Evolutionary conservation across 2,797 vertebrate genomes (phyloP).

Genomic region (Chrosomus eos): DNA sequence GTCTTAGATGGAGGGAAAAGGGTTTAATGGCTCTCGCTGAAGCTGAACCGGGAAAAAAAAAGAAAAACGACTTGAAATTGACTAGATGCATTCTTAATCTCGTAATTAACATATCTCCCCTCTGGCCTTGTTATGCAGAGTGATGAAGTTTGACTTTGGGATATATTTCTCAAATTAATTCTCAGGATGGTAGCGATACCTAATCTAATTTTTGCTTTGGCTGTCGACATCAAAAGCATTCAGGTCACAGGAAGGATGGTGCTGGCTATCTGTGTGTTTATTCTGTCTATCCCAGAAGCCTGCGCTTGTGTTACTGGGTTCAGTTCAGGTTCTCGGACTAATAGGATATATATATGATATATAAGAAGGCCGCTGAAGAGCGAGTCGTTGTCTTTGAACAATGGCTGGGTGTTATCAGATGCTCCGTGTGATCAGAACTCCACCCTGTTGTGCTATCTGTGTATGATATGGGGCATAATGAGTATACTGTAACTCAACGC

Average conservation of each 20-base stretch:
- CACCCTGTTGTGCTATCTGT: slow-evolving; percentile 37
- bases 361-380: slow-evolving; percentile 2
- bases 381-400: slow-evolving; percentile 31
- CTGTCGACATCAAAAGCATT: slow-evolving; percentile 35
- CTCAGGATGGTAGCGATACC: slow-evolving; percentile 41
- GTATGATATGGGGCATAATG: slow-evolving; percentile 33
- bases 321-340: not conserved
- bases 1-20: slow-evolving; percentile 28
- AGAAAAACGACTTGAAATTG: slow-evolving; percentile 39
- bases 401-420: slow-evolving; percentile 28
- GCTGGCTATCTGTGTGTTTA: slow-evolving; percentile 1
- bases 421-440: slow-evolving; percentile 11
- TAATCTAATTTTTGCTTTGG: slow-evolving; percentile 47
- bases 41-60: slow-evolving; percentile 27
- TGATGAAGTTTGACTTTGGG: slow-evolving; percentile 49
- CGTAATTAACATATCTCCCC: slow-evolving; percentile 55
- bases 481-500: slow-evolving; percentile 31
- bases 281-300: not conserved
- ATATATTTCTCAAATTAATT: slow-evolving; percentile 54
- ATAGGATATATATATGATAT: slow-evolving; percentile 30
- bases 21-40: slow-evolving; percentile 43
- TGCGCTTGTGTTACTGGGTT: slow-evolving; percentile 10
- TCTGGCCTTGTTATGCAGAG: slow-evolving; percentile 40
- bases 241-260: slow-evolving; percentile 39
- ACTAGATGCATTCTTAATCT: slow-evolving; percentile 53